A percentile compares a stretch with the other conserved stretches of the same genome.
phyloP scores from a whole-genome alignment of 2,113 vertebrate species.

The Calyptommatus sinebrachiatus region DNA sequence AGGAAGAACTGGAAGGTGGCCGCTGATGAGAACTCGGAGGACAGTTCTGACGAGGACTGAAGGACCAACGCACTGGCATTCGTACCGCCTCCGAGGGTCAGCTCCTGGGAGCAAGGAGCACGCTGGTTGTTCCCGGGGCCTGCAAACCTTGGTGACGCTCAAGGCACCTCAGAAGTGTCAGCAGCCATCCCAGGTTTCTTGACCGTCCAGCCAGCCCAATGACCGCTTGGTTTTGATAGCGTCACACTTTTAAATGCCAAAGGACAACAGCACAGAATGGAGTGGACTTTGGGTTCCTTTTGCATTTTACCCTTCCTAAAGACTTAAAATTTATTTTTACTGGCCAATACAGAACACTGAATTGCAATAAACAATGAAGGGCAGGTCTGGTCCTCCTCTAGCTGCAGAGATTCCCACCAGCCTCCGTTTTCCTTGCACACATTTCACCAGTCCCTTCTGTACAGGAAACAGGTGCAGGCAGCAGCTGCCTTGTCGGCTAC shows the following conservation, averaged over 20 bases:
- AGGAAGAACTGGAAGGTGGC: conserved; percentile 89
- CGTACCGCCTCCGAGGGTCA: conserved; percentile 3
- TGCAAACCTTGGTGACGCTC: conserved; percentile 13
- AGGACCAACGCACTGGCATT: neutral
- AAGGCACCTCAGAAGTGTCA: neutral
- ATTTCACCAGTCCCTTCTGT: neutral
- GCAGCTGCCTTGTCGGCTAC: neutral
- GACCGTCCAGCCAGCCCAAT: neutral
- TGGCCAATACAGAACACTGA: neutral
- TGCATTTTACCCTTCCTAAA: neutral
- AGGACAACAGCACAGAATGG: neutral
- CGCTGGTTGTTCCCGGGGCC: neutral
- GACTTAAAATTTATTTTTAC: conserved; percentile 7
- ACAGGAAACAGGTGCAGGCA: too few species aligned
- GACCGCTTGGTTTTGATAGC: neutral
- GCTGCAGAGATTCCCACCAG: too few species aligned
- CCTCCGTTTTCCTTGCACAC: neutral
- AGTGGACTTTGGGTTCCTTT: neutral
- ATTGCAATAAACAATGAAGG: conserved; percentile 1
- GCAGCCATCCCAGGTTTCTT: neutral
- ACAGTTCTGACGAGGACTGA: conserved; percentile 83
- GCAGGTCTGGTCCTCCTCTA: neutral
- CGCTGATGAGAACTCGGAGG: conserved; percentile 81
- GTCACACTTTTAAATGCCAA: neutral
- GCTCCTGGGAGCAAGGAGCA: neutral